These are phyloP conservation scores for Penelope pileata DNA, from an alignment of 2,113 vertebrate species.

Conservation along the genomic window DNA sequence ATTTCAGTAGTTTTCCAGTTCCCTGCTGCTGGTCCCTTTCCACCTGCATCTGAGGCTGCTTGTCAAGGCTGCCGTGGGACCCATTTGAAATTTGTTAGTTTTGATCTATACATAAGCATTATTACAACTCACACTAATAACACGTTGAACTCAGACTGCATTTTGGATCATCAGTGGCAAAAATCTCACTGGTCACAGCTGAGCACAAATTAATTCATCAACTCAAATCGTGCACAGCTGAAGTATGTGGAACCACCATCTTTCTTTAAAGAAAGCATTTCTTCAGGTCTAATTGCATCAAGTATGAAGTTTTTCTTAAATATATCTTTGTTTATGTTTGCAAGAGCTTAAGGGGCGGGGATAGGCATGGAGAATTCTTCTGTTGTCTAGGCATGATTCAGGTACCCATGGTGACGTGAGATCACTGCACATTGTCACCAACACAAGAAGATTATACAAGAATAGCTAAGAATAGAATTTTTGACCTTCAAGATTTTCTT, in stretches of 20 bases:
- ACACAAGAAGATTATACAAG: background rate
- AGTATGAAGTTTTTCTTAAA: background rate
- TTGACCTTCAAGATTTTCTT: conserved; percentile 52
- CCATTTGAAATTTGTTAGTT: background rate
- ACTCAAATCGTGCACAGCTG: accelerated
- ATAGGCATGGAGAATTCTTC: background rate
- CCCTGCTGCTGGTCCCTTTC: background rate
- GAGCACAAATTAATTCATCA: background rate
- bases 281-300: background rate
- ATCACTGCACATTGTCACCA: background rate
- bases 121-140: background rate
- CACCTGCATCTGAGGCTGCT: background rate
- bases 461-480: conserved; percentile 26
- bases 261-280: background rate
- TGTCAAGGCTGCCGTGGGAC: background rate
- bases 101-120: background rate
- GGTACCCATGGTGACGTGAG: conserved; percentile 21
- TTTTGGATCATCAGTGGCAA: background rate
- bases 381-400: background rate
- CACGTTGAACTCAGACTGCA: accelerated
- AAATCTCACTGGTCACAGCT: background rate
- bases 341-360: background rate
- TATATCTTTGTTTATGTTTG: background rate
- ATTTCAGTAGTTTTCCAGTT: background rate
- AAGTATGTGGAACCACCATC: background rate